Evolutionary conservation across 2,888 invertebrate genomes (phyloP), one percentile per base, ranked within the genome.

Genomic region (Sarcophaga variegata): DNA sequence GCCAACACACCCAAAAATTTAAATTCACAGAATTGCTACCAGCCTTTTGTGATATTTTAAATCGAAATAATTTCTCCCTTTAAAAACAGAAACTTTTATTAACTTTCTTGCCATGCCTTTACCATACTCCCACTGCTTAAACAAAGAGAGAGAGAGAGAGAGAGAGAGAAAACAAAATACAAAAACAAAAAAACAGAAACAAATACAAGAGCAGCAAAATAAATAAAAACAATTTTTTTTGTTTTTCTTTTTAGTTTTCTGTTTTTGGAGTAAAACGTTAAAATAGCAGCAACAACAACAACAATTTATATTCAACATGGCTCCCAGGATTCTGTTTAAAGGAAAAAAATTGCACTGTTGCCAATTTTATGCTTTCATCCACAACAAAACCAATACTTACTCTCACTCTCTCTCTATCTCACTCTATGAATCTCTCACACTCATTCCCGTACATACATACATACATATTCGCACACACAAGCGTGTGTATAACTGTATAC

Each of bases 361-460:
- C 87, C 87, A 87, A 84, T 87, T 87, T 87, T 87, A 87, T 87
- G 71, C 87, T 82, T 79, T 87, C 76, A 81, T 81, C 79, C 81
- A 83, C 78, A 82, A 76, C 63, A 78, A 27, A 63, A 76, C 64
- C 54, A 37, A 22, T 17, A 66, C 20, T 59, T 47, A 69, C 12
- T 2, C 54, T 54, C 17, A 3, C 17, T 17, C 12, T 17, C 12
- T 59, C 10, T 37, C 17, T 45, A 14, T 37, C 54, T 17, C 17
- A 14, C 54, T 54, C 17, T 54, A 14, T 5, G 5, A 12, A 54
- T 54, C 12, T 20, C 6, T 60, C 17, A 67, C 10, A 22, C 17
- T 27, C 4, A 45, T 22, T 10, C 67, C 20, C 67, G 27, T 20
- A 25, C 6, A 37, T 10, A 59, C 59, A 17, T 27, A 37, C n/a